phyloP scores from a whole-genome alignment of 2,888 invertebrate species.

The Andrena camellia region DNA sequence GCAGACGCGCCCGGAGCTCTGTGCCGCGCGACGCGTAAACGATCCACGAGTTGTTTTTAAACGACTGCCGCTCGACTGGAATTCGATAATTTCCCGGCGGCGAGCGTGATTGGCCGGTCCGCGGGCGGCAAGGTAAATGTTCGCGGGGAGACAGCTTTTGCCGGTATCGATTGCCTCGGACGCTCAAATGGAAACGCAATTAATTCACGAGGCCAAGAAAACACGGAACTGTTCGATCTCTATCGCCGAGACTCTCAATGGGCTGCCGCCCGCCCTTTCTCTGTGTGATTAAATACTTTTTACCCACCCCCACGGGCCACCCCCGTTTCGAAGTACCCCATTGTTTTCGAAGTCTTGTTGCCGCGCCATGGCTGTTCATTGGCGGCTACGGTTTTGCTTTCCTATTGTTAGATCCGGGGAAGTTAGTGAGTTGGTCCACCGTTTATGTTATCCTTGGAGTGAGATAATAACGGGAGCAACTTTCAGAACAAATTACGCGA shows the following conservation, averaged over 20 bases:
- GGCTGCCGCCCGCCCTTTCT: not conserved
- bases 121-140: conserved; percentile 1
- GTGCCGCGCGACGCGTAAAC: not conserved
- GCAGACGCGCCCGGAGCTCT: not conserved
- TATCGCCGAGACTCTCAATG: not conserved
- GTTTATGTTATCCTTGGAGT: not conserved
- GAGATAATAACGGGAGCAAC: no score
- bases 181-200: conserved; percentile 9
- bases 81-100: not conserved
- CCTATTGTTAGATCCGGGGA: not conserved
- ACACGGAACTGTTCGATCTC: not conserved
- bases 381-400: not conserved
- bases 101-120: not conserved
- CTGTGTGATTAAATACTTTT: conserved; percentile 8
- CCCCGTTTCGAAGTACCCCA: not conserved
- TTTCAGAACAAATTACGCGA: no score
- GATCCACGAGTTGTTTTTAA: not conserved
- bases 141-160: not conserved
- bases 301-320: not conserved
- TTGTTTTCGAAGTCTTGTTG: conserved; percentile 16
- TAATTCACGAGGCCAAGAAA: conserved; percentile 9
- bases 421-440: not conserved
- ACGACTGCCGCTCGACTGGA: not conserved
- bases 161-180: conserved; percentile 1
- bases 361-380: not conserved